Conservation (phyloP, 2,888 invertebrate genomes). For the Scaptomyza cyrtandrae region DNA sequence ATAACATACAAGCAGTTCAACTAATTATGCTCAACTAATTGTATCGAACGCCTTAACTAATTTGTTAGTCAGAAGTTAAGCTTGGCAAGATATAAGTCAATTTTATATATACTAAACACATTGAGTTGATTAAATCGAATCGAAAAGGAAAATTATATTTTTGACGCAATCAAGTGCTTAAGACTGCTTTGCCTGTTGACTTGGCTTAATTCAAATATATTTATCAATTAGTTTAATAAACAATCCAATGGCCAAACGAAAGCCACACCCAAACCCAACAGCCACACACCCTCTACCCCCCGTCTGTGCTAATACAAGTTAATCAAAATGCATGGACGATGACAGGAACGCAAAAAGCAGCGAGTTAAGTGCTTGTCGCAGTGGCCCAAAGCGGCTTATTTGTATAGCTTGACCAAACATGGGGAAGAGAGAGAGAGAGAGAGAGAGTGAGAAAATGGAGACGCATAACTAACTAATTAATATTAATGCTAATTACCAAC, state of each 20-base stretch:
- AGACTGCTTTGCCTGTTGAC: background rate
- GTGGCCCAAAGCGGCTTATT: slow-evolving; percentile 31
- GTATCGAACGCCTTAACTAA: background rate
- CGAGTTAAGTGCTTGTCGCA: slow-evolving; percentile 51
- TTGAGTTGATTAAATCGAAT: background rate
- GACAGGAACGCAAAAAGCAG: slow-evolving; percentile 37
- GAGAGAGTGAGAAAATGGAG: slow-evolving; percentile 22
- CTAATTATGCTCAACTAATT: background rate
- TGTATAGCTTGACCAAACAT: slow-evolving; percentile 30
- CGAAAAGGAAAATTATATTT: background rate
- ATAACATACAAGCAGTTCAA: background rate
- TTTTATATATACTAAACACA: background rate
- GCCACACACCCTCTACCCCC: too few relatives aligned
- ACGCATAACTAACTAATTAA: slow-evolving; percentile 80
- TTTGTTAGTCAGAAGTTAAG: background rate
- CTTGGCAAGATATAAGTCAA: background rate
- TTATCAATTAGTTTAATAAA: slow-evolving; percentile 44
- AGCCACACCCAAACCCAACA: background rate
- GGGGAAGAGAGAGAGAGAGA: slow-evolving; percentile 15
- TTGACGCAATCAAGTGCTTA: background rate
- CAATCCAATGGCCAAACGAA: slow-evolving; percentile 34
- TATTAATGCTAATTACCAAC: slow-evolving; percentile 81
- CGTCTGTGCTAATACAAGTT: slow-evolving; percentile 43
- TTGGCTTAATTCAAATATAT: slow-evolving; percentile 32
- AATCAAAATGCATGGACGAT: slow-evolving; percentile 61